A percentile compares a stretch with the other conserved stretches of the same genome.
These are phyloP conservation scores for Parauchenoglanis punctatus DNA, from an alignment of 2,797 vertebrate species.

Conservation along the genomic window DNA sequence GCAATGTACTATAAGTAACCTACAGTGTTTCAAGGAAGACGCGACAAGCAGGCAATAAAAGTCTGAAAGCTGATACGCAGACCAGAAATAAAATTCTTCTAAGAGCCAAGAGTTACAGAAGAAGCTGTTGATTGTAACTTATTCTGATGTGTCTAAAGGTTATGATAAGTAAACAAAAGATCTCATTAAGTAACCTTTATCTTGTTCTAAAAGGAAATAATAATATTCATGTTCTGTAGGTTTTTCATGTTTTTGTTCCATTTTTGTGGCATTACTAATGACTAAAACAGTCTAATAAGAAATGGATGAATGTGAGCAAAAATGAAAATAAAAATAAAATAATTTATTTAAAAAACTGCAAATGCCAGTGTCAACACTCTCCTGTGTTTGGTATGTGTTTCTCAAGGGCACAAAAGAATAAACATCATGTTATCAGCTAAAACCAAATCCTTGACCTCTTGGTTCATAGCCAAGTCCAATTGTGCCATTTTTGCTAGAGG, in stretches of 20 bases:
- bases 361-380: not conserved
- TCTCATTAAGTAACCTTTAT: not conserved
- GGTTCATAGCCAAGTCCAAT: not conserved
- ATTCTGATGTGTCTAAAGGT: not conserved
- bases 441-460: constrained; percentile 35
- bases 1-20: not conserved
- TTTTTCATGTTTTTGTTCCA: not conserved
- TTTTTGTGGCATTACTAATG: not conserved
- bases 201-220: not conserved
- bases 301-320: not conserved
- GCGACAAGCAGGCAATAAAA: not conserved
- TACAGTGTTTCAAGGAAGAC: not conserved
- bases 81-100: not conserved
- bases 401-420: constrained; percentile 2
- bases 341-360: not conserved
- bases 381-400: not conserved
- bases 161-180: not conserved
- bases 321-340: not conserved
- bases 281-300: not conserved
- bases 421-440: constrained; percentile 19
- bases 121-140: not conserved
- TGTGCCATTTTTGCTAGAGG: not conserved
- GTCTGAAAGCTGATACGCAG: not conserved
- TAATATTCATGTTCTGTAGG: not conserved
- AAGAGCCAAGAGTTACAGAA: not conserved